Conservation (phyloP, 2,888 invertebrate species). For the Campoletis raptor region DNA sequence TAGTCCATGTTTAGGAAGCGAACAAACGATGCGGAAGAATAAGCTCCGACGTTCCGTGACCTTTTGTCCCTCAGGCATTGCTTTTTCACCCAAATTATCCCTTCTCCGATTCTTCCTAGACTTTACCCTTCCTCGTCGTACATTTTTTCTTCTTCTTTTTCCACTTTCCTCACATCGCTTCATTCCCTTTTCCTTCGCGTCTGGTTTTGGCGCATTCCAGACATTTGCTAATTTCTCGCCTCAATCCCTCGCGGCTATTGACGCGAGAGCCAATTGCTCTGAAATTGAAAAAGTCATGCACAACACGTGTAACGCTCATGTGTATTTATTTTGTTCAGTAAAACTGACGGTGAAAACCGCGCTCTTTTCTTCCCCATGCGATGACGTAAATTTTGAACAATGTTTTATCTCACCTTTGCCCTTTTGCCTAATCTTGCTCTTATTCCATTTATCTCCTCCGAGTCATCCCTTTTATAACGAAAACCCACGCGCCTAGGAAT, state of each 20-base stretch:
- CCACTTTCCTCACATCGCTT: background rate
- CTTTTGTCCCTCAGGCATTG: conserved; percentile 47
- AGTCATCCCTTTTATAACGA: background rate
- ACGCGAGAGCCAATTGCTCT: conserved; percentile 7
- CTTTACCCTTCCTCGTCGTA: background rate
- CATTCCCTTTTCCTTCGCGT: background rate
- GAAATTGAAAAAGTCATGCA: conserved; percentile 19
- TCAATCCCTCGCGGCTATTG: conserved; percentile 38
- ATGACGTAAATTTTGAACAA: background rate
- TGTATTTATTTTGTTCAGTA: background rate
- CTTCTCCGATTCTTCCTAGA: conserved; percentile 19
- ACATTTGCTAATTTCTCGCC: conserved; percentile 45
- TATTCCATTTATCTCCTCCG: background rate
- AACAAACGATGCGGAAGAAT: conserved; percentile 49
- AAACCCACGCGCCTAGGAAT: conserved; percentile 16
- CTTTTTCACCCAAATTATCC: background rate
- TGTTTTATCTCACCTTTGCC: conserved; percentile 4
- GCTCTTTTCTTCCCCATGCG: too few species aligned
- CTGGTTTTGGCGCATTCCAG: conserved; percentile 30
- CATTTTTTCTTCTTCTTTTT: background rate
- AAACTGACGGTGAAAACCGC: background rate
- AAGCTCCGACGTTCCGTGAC: conserved; percentile 23
- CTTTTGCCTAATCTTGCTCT: background rate
- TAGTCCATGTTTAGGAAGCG: conserved; percentile 31
- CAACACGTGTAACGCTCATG: background rate